Evolutionary conservation across 2,888 invertebrate species (phyloP), one percentile per base, ranked within the genome.

Genomic region (Dynastes grantii): DNA sequence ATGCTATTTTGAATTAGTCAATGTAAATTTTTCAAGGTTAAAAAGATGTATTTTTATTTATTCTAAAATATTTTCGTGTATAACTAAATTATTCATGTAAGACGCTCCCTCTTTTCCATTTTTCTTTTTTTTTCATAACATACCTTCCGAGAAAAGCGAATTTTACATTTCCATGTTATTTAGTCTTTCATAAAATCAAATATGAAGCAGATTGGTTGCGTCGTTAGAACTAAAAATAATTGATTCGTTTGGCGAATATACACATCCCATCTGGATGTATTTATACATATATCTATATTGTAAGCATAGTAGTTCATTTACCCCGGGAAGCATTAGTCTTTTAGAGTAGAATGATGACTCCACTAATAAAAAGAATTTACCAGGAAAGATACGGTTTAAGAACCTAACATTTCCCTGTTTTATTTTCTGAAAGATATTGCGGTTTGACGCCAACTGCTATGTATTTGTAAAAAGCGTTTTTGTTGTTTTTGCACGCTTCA

Each of bases 191-290:
- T 64, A 64, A 64, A 64, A 40, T 64, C 37, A 64, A 64, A 64
- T 64, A 64, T 64, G 40, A 64, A 32, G 6, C 64, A 16, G 63
- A 40, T 61, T 61, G 29, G 32, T 64, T 37, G 16, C 32, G 16
- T 6, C 32, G 37, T 40, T 64, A 16, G 64, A 64, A 64, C 64
- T 64, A 64, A 64, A 64, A 64, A 64, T 64, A 64, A 64, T 64
- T 16, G 13, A 64, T 13, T 64, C 40, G 64, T 40, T 58, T 64
- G 64, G 40, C 64, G 64, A 64, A 32, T 64, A 37, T 64, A 40
- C n/a, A 64, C 64, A 64, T 37, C 64, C 55, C 55, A 58, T 58
- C 55, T 58, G 55, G 22, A 58, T 22, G 22, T 58, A 53, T 53
- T 1, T 53, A 53, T 11, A 58, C 8, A 45, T 45, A 45, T 45